Percentiles rank a stretch among this genome's conserved stretches.
Evolutionary conservation across 2,888 invertebrate genomes (phyloP).

Genomic region (Melipona beecheii): DNA sequence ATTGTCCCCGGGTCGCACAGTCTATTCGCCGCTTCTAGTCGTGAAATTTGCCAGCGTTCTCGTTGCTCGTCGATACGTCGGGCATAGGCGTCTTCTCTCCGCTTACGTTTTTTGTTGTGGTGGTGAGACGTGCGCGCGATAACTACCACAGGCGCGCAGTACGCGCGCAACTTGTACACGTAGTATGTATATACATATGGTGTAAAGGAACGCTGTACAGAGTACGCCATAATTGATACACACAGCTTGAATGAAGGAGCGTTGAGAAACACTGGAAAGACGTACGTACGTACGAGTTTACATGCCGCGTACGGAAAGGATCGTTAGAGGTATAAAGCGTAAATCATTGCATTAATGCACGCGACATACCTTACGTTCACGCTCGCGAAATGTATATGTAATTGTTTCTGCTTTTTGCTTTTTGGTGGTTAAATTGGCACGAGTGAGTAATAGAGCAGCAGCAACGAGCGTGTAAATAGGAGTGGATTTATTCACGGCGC

Average conservation of each 20-base stretch:
- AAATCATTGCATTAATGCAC: constrained; percentile 71
- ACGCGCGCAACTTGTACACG: background rate
- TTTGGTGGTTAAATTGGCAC: background rate
- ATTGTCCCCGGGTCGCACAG: background rate
- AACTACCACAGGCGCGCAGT: background rate
- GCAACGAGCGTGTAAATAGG: background rate
- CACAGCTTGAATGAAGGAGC: constrained; percentile 26
- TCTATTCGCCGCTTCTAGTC: too few relatives aligned
- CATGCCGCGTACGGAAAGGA: constrained; percentile 14
- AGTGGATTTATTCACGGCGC: background rate
- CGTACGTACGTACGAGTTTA: constrained; percentile 26
- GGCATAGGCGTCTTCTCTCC: background rate
- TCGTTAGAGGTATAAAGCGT: constrained; percentile 69
- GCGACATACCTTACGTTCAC: constrained; percentile 61
- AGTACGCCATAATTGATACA: constrained; percentile 56
- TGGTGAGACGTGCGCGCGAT: constrained; percentile 24
- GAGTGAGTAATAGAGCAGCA: background rate
- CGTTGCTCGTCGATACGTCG: constrained; percentile 4
- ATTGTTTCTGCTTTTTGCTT: background rate
- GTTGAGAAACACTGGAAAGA: constrained; percentile 12
- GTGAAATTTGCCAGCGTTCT: constrained; percentile 21
- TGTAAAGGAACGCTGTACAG: constrained; percentile 49
- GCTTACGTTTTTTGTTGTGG: background rate
- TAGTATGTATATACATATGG: constrained; percentile 28
- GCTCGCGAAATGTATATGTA: background rate